Evolutionary conservation across 2,797 vertebrate genomes (phyloP), one percentile per base, ranked within the genome.

Genomic region (Percopsis omiscomaycus): DNA sequence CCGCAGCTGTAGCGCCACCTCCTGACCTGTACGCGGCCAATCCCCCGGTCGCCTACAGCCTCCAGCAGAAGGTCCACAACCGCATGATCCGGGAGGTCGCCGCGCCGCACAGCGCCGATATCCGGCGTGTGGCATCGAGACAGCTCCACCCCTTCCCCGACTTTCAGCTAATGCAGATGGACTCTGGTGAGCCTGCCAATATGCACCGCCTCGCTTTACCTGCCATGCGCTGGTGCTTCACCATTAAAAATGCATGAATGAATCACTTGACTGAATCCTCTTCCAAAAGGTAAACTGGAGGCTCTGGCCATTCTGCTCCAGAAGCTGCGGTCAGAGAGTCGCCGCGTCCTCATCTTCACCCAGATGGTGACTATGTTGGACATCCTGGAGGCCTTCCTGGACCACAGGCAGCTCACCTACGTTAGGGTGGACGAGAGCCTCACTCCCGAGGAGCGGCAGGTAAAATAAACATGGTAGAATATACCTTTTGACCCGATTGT

Each of bases 391-490:
- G 83, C 91, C 55, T 98, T 98, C 82, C 85, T 98, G 49, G 94
- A 98, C 77, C 92, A 95, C 86, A 94, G 94, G 69, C 93, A 93
- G 61, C 93, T 98, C 70, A 94, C 94, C 0, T 98, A 96, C 3
- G 83, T 98, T 44, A 92, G 98, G 16, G 93, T 99, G 27, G 97
- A 99, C 65, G 97, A 98, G 74, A 95, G 93, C 49, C 92, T 96
- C 55, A 93, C 91, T 69, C 88, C 90, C 3, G 93, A 96, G 0
- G 94, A 98, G n/a, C 92, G 95, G 53, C 95, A 95, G 95, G 98
- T 98, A 74, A 70, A 72, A 42, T 46, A 4, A 27, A 22, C 37
- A 8, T 4, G 30, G 27, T 44, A 14, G 11, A 61, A 60, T 10
- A 52, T 8, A 52, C 50, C 27, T 30, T 42, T 2, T 3, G 37